Conservation (phyloP, 1,140 invertebrate genomes). For the Zaprionus camerounensis region DNA sequence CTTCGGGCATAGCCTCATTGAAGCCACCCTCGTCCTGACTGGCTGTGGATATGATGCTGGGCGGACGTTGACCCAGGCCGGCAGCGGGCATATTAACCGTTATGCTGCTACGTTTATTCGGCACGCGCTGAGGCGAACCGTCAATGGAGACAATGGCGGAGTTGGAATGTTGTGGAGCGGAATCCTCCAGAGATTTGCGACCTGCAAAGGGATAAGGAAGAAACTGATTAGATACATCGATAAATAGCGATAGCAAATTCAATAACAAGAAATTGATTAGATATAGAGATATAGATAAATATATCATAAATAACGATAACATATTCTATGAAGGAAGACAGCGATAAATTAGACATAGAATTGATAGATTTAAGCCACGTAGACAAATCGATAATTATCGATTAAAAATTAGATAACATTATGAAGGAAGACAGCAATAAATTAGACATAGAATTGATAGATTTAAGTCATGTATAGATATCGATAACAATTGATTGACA, state of each 20-base stretch:
- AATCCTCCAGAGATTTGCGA: constrained; percentile 68
- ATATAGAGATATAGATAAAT: neutral
- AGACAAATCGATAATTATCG: too few species aligned
- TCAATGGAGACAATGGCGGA: constrained; percentile 29
- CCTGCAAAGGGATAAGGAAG: constrained; percentile 33
- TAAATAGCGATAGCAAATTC: neutral
- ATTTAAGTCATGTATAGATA: too few species aligned
- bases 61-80: constrained; percentile 86
- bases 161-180: constrained; percentile 59
- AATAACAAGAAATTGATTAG: too few species aligned
- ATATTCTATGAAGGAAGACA: neutral
- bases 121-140: constrained; percentile 66
- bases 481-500: too few species aligned
- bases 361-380: too few species aligned
- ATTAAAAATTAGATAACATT: too few species aligned
- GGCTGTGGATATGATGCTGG: constrained; percentile 85
- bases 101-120: constrained; percentile 83
- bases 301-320: neutral
- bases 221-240: neutral
- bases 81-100: constrained; percentile 87
- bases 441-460: too few species aligned
- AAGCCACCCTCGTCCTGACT: constrained; percentile 88
- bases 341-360: too few species aligned
- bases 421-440: too few species aligned
- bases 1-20: constrained; percentile 87